Conservation (phyloP, 1,140 invertebrate genomes). For the Asobara japonica region DNA sequence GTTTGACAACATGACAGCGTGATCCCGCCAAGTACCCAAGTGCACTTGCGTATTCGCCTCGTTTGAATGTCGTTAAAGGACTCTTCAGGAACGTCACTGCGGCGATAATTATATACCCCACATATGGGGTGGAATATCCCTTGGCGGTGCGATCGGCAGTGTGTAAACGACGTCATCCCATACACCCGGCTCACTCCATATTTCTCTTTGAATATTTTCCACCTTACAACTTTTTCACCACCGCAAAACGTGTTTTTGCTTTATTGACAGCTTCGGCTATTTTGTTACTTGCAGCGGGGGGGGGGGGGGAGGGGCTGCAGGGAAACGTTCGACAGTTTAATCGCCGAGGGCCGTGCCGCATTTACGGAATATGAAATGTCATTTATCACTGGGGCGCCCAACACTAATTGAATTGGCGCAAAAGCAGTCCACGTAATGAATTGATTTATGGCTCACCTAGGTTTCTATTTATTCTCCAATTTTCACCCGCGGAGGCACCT, state of each 20-base stretch:
- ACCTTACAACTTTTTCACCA: background rate
- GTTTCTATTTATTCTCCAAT: background rate
- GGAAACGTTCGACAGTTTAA: conserved; percentile 2
- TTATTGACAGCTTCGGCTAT: background rate
- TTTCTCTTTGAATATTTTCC: background rate
- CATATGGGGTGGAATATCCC: background rate
- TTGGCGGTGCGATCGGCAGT: conserved; percentile 9
- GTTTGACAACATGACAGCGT: background rate
- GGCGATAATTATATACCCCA: conserved; percentile 27
- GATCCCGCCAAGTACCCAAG: background rate
- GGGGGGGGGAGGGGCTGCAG: background rate
- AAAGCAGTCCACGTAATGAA: background rate
- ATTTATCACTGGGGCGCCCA: background rate
- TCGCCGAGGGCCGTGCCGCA: background rate
- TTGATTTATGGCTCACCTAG: background rate
- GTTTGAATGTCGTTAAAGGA: conserved; percentile 26
- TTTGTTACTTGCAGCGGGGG: too few species aligned
- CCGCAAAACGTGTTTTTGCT: background rate
- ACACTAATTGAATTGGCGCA: background rate
- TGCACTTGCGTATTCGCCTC: background rate
- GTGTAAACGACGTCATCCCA: conserved; percentile 31
- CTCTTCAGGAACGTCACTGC: conserved; percentile 22
- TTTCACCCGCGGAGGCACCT: background rate
- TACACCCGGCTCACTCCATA: conserved; percentile 17
- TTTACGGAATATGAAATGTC: background rate